Percentiles rank a stretch among this genome's conserved stretches.
Conservation (phyloP, 2,797 vertebrate species). For the Hephaestus fuliginosus region DNA sequence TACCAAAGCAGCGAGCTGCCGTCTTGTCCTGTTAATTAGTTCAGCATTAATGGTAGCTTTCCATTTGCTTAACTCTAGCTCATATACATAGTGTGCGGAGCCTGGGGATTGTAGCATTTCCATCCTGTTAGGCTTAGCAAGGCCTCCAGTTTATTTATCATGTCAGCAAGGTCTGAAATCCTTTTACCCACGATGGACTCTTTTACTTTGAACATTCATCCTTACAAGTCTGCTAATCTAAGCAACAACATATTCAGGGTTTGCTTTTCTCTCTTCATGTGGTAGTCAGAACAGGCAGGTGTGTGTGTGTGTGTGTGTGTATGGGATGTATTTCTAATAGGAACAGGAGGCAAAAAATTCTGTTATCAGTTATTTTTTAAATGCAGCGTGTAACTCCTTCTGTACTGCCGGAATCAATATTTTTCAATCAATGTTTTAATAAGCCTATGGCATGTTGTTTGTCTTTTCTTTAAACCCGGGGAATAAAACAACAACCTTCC, state of each 20-base stretch:
- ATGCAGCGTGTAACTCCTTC: not conserved
- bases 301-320: not conserved
- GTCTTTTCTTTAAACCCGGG: not conserved
- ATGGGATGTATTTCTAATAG: not conserved
- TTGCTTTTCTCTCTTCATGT: constrained; percentile 14
- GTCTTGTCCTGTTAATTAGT: constrained; percentile 52
- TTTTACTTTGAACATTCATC: constrained; percentile 19
- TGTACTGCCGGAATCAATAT: not conserved
- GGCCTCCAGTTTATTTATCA: constrained; percentile 20
- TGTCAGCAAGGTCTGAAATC: constrained; percentile 27
- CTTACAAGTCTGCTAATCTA: constrained; percentile 1
- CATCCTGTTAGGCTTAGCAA: constrained; percentile 4
- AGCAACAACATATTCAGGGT: constrained; percentile 19
- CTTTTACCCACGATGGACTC: not conserved
- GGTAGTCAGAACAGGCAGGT: not conserved
- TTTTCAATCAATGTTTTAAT: not conserved
- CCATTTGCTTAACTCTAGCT: constrained; percentile 39
- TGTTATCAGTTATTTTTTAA: not conserved
- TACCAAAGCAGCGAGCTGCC: constrained; percentile 26
- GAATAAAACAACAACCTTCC: not conserved
- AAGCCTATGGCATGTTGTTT: not conserved
- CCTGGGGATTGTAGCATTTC: constrained; percentile 9
- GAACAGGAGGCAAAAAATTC: not conserved
- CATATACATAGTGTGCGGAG: constrained; percentile 3
- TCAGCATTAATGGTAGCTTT: constrained; percentile 48